phyloP scores from a whole-genome alignment of 2,888 invertebrate species.

The Nomada fabriciana region DNA sequence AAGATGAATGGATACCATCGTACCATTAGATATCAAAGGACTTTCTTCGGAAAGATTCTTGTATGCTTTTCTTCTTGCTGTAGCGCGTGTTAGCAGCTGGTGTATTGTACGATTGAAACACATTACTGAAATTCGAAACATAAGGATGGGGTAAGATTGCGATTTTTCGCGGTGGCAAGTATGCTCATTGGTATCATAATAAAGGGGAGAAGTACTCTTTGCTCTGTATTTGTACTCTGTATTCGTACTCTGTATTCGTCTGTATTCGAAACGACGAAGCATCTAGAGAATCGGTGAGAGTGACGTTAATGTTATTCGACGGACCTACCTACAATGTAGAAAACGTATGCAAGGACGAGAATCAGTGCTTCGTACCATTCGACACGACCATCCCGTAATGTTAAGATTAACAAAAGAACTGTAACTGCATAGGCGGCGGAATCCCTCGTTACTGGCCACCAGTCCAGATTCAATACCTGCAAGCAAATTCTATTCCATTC shows the following conservation, averaged over 20 bases:
- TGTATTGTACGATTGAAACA: slow-evolving; percentile 88
- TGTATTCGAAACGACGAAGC: neutral
- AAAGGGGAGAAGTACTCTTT: neutral
- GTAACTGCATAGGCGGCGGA: slow-evolving; percentile 90
- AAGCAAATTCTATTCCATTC: neutral
- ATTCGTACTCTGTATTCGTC: neutral
- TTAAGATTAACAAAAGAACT: slow-evolving; percentile 89
- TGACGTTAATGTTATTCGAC: slow-evolving; percentile 29
- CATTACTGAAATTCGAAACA: slow-evolving; percentile 86
- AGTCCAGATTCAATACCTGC: slow-evolving; percentile 89
- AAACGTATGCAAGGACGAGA: slow-evolving; percentile 89
- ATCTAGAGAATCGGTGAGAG: too few relatives aligned
- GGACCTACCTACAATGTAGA: slow-evolving; percentile 89
- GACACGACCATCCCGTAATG: slow-evolving; percentile 89
- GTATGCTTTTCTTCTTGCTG: slow-evolving; percentile 85
- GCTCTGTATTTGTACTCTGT: too few relatives aligned
- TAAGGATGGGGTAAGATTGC: too few relatives aligned
- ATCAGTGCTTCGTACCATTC: slow-evolving; percentile 91
- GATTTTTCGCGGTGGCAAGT: too few relatives aligned
- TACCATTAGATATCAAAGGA: slow-evolving; percentile 78
- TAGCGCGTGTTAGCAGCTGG: slow-evolving; percentile 85
- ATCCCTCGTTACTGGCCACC: slow-evolving; percentile 92
- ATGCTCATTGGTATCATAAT: too few relatives aligned
- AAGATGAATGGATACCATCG: slow-evolving; percentile 8
- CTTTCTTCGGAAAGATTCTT: slow-evolving; percentile 86